A percentile compares a stretch with the other conserved stretches of the same genome.
phyloP scores from a whole-genome alignment of 2,113 vertebrate species.

The Narcine bancroftii region DNA sequence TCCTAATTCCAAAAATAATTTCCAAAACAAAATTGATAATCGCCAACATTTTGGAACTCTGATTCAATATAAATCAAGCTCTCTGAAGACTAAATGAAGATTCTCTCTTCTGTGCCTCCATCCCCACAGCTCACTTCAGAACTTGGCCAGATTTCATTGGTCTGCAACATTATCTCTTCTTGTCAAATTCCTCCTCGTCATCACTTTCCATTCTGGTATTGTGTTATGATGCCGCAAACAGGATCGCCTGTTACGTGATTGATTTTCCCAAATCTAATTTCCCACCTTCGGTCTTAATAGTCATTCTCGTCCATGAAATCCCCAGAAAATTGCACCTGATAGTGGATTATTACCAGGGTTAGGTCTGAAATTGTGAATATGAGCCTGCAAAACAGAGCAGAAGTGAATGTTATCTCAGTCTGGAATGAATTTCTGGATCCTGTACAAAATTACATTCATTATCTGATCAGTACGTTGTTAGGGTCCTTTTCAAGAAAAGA shows the following conservation, averaged over 20 bases:
- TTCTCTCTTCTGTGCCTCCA: not conserved
- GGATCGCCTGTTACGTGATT: constrained; percentile 42
- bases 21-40: constrained; percentile 5
- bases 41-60: constrained; percentile 11
- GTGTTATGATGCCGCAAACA: constrained; percentile 39
- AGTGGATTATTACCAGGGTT: constrained; percentile 40
- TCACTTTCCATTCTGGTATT: constrained; percentile 41
- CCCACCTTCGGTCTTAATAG: constrained; percentile 42
- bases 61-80: not conserved
- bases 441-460: constrained; percentile 21
- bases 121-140: constrained; percentile 14
- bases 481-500: not conserved
- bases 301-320: constrained; percentile 40
- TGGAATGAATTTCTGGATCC: constrained; percentile 34
- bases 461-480: not conserved
- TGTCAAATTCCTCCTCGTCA: constrained; percentile 38
- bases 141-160: constrained; percentile 30
- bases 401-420: constrained; percentile 42
- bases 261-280: constrained; percentile 42
- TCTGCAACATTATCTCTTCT: constrained; percentile 36
- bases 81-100: not conserved
- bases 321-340: constrained; percentile 38
- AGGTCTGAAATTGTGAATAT: constrained; percentile 40
- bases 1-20: not conserved
- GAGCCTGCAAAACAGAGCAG: constrained; percentile 38